Conservation (phyloP, 2,888 invertebrate genomes). For the Acleris holmiana region DNA sequence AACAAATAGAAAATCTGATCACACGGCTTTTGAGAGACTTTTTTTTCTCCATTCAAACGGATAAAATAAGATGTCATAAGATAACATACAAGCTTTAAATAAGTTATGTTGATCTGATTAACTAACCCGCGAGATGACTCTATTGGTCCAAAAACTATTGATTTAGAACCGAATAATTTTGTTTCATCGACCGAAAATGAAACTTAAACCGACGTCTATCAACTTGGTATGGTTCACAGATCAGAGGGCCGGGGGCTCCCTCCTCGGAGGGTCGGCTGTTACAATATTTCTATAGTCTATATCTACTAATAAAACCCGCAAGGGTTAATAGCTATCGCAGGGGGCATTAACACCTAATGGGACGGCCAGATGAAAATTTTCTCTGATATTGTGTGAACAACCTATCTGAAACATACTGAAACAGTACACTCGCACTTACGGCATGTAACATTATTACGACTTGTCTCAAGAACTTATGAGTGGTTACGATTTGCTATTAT, state of each 20-base stretch:
- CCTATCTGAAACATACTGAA: no score
- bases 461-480: no score
- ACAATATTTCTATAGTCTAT: slow-evolving; percentile 21
- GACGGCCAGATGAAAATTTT: not conserved
- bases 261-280: slow-evolving; percentile 22
- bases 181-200: slow-evolving; percentile 29
- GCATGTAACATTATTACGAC: no score
- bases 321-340: slow-evolving; percentile 5
- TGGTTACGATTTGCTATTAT: no score
- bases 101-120: no score
- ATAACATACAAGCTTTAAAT: no score
- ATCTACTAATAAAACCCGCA: slow-evolving; percentile 8
- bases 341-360: not conserved
- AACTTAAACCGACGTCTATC: slow-evolving; percentile 35
- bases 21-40: no score
- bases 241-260: slow-evolving; percentile 30
- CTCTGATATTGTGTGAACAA: not conserved
- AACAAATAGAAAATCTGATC: no score
- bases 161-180: slow-evolving; percentile 11
- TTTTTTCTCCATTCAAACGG: no score
- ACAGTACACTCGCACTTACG: no score
- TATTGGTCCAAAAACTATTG: not conserved
- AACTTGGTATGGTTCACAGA: slow-evolving; percentile 34
- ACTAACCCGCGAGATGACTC: not conserved
- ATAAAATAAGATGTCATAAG: no score